Percentiles rank a stretch among this genome's conserved stretches.
These are phyloP conservation scores for Parotocinclus haroldoi DNA, from an alignment of 2,797 vertebrate genomes.

Conservation along the genomic window DNA sequence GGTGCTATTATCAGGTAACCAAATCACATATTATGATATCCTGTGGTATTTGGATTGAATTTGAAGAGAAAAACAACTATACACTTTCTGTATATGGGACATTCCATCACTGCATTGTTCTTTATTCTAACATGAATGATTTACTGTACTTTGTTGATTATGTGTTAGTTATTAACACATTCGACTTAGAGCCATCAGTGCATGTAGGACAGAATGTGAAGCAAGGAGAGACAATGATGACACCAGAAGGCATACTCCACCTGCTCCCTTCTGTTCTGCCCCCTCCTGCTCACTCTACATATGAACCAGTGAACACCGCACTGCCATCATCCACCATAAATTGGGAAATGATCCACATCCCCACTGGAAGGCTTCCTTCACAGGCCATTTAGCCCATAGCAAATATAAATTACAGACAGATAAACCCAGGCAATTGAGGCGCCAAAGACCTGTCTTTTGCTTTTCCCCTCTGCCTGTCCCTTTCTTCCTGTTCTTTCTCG, in stretches of 20 bases:
- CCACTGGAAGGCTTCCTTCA: slow-evolving; percentile 60
- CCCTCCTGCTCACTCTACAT: slow-evolving; percentile 33
- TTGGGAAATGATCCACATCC: slow-evolving; percentile 63
- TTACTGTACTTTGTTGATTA: slow-evolving; percentile 41
- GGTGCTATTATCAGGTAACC: slow-evolving; percentile 42
- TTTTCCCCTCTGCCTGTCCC: not conserved
- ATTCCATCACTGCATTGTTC: no score
- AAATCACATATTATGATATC: slow-evolving; percentile 21
- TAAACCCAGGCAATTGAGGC: slow-evolving; percentile 47
- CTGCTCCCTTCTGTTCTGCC: slow-evolving; percentile 42
- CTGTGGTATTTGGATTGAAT: slow-evolving; percentile 17
- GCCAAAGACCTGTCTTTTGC: slow-evolving; percentile 12
- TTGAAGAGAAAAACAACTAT: not conserved
- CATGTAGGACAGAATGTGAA: slow-evolving; percentile 55
- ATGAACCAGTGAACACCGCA: slow-evolving; percentile 39
- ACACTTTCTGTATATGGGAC: not conserved
- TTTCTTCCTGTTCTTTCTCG: slow-evolving; percentile 26
- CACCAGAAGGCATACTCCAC: slow-evolving; percentile 50
- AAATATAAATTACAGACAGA: slow-evolving; percentile 64
- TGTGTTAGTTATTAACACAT: slow-evolving; percentile 30
- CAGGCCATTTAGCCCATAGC: slow-evolving; percentile 63
- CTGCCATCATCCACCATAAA: slow-evolving; percentile 54
- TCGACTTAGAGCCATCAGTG: slow-evolving; percentile 44
- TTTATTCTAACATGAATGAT: no score
- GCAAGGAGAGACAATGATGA: slow-evolving; percentile 59